Conservation (phyloP, 2,888 invertebrate species). For the Hartigia nigra region DNA sequence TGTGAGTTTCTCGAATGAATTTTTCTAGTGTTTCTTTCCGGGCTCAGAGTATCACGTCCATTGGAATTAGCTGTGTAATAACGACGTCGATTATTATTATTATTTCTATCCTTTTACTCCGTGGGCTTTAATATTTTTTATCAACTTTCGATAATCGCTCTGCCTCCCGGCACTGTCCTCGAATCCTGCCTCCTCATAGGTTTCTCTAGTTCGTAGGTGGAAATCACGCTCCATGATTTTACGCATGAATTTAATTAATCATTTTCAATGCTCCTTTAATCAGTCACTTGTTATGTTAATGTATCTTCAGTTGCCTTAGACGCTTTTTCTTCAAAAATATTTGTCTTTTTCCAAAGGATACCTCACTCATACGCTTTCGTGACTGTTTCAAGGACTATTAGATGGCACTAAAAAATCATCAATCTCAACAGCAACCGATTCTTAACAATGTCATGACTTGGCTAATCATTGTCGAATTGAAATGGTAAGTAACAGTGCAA, state of each 20-base stretch:
- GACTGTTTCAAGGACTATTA: neutral
- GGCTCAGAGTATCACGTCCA: conserved; percentile 8
- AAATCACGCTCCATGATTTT: neutral
- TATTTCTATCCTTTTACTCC: conserved; percentile 22
- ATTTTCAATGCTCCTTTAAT: neutral
- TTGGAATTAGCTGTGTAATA: conserved; percentile 1
- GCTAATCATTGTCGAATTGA: neutral
- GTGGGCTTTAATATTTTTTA: conserved; percentile 23
- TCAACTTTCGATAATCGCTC: conserved; percentile 37
- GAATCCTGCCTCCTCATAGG: conserved; percentile 12
- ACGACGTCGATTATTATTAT: neutral
- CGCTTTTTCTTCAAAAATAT: neutral
- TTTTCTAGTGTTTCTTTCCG: conserved; percentile 23
- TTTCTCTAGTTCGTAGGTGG: conserved; percentile 6
- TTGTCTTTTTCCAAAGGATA: neutral
- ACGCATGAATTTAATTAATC: neutral
- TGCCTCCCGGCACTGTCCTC: conserved; percentile 23
- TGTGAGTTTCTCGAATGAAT: conserved; percentile 25
- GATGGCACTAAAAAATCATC: neutral
- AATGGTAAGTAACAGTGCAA: neutral
- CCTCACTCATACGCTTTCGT: neutral
- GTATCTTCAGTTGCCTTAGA: neutral
- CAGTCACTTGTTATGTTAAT: neutral
- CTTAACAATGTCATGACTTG: neutral
- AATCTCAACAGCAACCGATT: neutral